These are phyloP conservation scores for Anolis sagrei DNA, from an alignment of 2,113 vertebrate genomes.

Conservation along the genomic window DNA sequence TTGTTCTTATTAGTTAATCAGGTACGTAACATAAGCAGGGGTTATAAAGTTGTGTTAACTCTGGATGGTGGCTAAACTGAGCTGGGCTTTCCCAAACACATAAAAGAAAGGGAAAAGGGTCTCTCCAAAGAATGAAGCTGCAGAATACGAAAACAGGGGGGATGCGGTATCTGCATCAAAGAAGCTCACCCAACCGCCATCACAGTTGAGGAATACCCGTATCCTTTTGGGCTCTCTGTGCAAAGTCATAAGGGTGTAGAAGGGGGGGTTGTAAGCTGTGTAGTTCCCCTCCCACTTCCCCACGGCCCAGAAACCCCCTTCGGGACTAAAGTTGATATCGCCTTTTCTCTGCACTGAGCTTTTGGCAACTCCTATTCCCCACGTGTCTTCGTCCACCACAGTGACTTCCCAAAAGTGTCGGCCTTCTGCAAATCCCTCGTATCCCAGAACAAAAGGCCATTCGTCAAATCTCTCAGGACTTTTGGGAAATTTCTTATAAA, in stretches of 20 bases:
- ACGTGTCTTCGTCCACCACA: background rate
- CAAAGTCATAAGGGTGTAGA: background rate
- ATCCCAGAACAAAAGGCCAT: background rate
- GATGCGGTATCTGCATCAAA: background rate
- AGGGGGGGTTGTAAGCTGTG: background rate
- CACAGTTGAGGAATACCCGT: conserved; percentile 8
- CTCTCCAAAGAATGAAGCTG: background rate
- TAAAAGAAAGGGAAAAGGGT: conserved; percentile 11
- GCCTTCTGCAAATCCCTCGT: background rate
- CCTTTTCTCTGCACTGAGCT: background rate
- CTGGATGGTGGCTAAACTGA: background rate
- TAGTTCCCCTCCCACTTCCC: background rate
- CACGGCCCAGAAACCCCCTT: conserved; percentile 14
- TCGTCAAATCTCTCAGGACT: conserved; percentile 1
- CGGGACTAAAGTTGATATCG: background rate
- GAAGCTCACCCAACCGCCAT: conserved; percentile 7
- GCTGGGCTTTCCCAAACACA: background rate
- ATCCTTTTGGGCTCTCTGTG: background rate
- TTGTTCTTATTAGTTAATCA: background rate
- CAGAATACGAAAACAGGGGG: background rate
- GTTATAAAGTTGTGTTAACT: background rate
- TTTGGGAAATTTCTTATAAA: background rate
- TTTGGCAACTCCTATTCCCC: conserved; percentile 1
- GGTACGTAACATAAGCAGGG: background rate
- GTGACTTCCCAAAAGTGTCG: conserved; percentile 1